Conservation (phyloP, 2,797 vertebrate species). For the Cossypha heuglini region DNA sequence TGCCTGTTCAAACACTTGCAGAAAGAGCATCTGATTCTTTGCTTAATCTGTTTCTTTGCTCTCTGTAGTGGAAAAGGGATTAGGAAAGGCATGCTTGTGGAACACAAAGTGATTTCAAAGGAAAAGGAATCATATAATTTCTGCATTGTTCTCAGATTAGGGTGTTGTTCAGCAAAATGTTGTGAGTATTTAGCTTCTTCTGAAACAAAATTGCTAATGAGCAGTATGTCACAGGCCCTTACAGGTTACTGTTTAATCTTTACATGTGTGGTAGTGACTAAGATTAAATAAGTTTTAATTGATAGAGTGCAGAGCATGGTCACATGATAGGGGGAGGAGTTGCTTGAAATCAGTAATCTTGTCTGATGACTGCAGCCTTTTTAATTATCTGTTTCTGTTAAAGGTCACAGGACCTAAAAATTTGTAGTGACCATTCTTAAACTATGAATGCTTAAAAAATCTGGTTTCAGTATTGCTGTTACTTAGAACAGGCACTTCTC, state of each 20-base stretch:
- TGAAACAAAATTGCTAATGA: background rate
- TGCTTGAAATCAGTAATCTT: constrained; percentile 1
- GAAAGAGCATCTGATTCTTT: constrained; percentile 1
- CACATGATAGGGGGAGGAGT: background rate
- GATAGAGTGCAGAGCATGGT: background rate
- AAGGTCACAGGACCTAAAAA: background rate
- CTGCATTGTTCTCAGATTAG: background rate
- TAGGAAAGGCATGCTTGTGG: background rate
- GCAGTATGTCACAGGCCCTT: background rate
- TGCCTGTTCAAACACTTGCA: background rate
- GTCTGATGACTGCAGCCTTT: background rate
- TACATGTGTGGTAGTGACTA: background rate
- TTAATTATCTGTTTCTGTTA: background rate
- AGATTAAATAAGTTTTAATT: constrained; percentile 47
- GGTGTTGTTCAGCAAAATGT: background rate
- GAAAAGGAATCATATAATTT: background rate
- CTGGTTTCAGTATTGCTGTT: background rate
- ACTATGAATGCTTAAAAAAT: background rate
- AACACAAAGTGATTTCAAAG: background rate
- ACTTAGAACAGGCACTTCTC: background rate
- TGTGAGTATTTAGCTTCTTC: background rate
- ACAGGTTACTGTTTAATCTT: constrained; percentile 44
- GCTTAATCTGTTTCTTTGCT: background rate
- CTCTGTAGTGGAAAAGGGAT: background rate
- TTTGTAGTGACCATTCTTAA: background rate